Evolutionary conservation across 2,113 vertebrate species (phyloP).

Genomic region (Salvator merianae): DNA sequence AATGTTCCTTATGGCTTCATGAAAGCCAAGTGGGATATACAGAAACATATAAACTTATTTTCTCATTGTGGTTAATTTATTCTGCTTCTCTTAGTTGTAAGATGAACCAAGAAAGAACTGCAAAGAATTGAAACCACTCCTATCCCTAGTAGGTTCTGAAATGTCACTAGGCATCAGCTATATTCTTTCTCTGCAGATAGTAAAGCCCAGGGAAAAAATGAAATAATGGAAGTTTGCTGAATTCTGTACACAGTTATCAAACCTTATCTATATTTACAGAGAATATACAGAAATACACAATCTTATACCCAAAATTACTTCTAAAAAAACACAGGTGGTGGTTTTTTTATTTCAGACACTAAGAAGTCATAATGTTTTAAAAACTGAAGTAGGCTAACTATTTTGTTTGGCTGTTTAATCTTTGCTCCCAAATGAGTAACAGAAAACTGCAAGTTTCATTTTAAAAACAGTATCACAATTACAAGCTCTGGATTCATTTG

Average conservation of each 20-base stretch:
- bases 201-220: neutral
- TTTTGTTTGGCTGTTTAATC: constrained; percentile 1
- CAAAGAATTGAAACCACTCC: neutral
- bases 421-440: constrained; percentile 14
- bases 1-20: neutral
- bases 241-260: neutral
- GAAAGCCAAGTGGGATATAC: neutral
- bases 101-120: neutral
- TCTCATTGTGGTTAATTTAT: neutral
- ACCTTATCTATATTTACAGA: neutral
- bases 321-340: neutral
- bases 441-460: constrained; percentile 41
- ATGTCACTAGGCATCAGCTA: neutral
- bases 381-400: constrained; percentile 12
- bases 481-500: constrained; percentile 9
- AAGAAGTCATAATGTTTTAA: constrained; percentile 15
- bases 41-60: neutral
- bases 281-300: neutral
- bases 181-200: neutral
- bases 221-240: neutral
- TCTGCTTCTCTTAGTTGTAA: neutral
- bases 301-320: neutral
- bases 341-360: constrained; percentile 15
- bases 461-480: constrained; percentile 37
- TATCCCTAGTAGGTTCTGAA: neutral